These are phyloP conservation scores for Corythaixoides concolor DNA, from an alignment of 2,113 vertebrate species.

Conservation along the genomic window DNA sequence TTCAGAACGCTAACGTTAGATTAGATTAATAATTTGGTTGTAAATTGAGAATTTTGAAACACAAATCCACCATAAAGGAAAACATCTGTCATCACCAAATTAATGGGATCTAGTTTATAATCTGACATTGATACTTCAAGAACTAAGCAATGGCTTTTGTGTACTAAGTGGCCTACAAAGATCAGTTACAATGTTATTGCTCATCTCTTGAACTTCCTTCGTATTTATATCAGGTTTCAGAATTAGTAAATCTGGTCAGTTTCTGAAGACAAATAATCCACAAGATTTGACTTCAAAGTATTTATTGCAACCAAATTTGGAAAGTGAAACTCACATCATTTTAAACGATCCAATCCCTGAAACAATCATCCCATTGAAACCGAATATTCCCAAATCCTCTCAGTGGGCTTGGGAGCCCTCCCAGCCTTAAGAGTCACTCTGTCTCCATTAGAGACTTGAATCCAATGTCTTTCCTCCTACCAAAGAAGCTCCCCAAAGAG, in stretches of 20 bases:
- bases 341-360: not conserved
- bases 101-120: not conserved
- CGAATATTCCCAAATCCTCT: not conserved
- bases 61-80: not conserved
- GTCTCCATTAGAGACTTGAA: not conserved
- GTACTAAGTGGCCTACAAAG: not conserved
- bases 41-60: conserved; percentile 4
- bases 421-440: not conserved
- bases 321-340: not conserved
- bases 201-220: not conserved
- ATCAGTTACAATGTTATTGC: not conserved
- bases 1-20: not conserved
- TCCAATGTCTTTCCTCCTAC: not conserved
- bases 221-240: not conserved
- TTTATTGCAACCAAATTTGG: not conserved
- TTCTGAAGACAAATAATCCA: not conserved
- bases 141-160: not conserved
- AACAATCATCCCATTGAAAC: not conserved
- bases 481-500: not conserved
- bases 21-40: not conserved
- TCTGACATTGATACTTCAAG: not conserved
- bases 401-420: not conserved
- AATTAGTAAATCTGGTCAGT: not conserved
- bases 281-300: not conserved
- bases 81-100: not conserved